A percentile compares a stretch with the other conserved stretches of the same genome.
phyloP scores from a whole-genome alignment of 2,888 invertebrate genomes.

The Phlogophora meticulosa region DNA sequence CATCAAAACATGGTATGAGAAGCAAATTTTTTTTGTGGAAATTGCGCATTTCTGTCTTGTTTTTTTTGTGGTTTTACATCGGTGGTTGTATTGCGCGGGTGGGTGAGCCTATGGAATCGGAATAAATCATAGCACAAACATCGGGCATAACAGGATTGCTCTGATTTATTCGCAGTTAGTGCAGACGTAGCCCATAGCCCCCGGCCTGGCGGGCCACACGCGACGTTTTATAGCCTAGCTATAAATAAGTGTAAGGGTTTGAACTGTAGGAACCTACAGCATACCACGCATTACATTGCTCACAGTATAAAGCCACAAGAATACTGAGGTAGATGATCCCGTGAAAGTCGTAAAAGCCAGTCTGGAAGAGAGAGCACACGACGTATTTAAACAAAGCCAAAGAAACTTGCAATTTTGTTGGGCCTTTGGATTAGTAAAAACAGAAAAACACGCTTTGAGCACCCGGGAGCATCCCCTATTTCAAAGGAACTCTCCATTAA shows the following conservation, averaged over 20 bases:
- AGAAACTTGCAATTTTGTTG: background rate
- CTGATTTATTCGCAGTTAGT: slow-evolving; percentile 48
- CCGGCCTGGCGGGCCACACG: slow-evolving; percentile 47
- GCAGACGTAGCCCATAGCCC: slow-evolving; percentile 18
- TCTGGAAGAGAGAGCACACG: background rate
- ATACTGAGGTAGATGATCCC: slow-evolving; percentile 5
- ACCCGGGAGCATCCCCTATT: slow-evolving; percentile 14
- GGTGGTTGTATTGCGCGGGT: background rate
- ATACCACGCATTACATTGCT: slow-evolving; percentile 24
- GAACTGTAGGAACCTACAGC: slow-evolving; percentile 18
- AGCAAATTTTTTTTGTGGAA: slow-evolving; percentile 5
- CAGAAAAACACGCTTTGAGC: background rate
- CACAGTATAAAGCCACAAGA: slow-evolving; percentile 13
- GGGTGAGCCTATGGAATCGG: background rate
- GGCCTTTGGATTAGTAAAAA: background rate
- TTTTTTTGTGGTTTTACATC: background rate
- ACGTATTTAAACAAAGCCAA: background rate
- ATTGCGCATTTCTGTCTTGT: background rate
- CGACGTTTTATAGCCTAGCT: slow-evolving; percentile 43
- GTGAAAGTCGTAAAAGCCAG: slow-evolving; percentile 24
- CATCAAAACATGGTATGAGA: slow-evolving; percentile 22
- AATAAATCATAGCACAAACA: slow-evolving; percentile 8
- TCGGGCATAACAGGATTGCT: slow-evolving; percentile 9
- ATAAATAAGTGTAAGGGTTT: slow-evolving; percentile 46
- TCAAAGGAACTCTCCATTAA: slow-evolving; percentile 37